Conservation (phyloP, 2,113 vertebrate genomes). For the Vicugna pacos region DNA sequence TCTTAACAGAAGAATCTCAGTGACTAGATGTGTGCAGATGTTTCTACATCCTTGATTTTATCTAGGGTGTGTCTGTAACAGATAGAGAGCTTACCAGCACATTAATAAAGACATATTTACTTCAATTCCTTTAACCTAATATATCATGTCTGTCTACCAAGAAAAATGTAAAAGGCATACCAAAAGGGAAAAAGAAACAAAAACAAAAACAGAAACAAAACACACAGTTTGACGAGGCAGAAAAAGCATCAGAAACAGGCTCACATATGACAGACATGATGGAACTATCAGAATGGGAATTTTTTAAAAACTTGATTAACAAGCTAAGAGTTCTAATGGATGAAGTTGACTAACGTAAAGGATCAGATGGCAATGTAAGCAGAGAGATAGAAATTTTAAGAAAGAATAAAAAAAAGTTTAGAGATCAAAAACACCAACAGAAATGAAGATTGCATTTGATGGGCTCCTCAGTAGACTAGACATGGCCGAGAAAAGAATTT, state of each 20-base stretch:
- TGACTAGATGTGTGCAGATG: background rate
- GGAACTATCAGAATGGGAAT: background rate
- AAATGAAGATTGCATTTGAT: background rate
- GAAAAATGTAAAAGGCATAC: too few relatives aligned
- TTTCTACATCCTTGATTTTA: background rate
- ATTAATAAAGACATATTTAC: background rate
- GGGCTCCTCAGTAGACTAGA: background rate
- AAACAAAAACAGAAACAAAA: background rate
- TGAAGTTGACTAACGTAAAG: background rate
- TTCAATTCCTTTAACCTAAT: too few relatives aligned
- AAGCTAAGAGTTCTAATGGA: background rate
- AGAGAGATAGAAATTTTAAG: too few relatives aligned
- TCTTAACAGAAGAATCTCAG: background rate
- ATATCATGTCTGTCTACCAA: too few relatives aligned
- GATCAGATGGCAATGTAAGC: background rate
- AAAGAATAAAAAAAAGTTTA: background rate
- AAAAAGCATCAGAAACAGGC: background rate
- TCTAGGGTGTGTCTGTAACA: background rate
- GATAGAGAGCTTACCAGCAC: background rate
- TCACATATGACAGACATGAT: background rate
- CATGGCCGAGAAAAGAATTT: background rate
- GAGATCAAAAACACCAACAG: background rate
- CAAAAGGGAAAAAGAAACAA: too few relatives aligned
- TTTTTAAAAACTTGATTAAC: background rate
- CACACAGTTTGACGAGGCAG: background rate